Conservation (phyloP, 2,797 vertebrate species). For the Hephaestus fuliginosus region DNA sequence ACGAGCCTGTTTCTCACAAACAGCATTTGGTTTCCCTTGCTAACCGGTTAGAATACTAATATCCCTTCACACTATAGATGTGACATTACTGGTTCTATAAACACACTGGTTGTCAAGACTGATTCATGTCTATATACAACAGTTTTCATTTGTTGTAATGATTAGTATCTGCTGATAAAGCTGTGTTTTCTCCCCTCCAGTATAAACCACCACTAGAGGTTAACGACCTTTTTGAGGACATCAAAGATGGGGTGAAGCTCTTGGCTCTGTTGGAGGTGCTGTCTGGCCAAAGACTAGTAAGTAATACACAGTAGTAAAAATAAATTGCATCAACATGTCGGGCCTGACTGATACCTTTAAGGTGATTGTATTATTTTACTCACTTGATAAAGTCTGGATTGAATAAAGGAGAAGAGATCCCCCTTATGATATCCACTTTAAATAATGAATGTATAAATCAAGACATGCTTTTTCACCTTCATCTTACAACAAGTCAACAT, state of each 20-base stretch:
- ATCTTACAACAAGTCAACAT: slow-evolving; percentile 4
- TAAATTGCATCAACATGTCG: not conserved
- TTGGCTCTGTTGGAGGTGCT: slow-evolving; percentile 96
- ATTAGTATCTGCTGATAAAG: slow-evolving; percentile 21
- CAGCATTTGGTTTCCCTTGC: slow-evolving; percentile 57
- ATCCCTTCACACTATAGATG: slow-evolving; percentile 7
- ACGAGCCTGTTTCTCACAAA: slow-evolving; percentile 78
- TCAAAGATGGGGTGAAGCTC: slow-evolving; percentile 97
- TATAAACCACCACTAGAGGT: slow-evolving; percentile 92
- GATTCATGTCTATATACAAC: not conserved
- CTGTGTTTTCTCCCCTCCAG: slow-evolving; percentile 76
- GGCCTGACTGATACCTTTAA: not conserved
- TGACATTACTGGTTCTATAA: not conserved
- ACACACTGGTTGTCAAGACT: not conserved
- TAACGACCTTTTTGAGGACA: slow-evolving; percentile 97
- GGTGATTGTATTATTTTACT: not conserved
- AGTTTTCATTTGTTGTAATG: not conserved
- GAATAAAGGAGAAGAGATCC: not conserved
- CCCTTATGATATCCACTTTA: not conserved
- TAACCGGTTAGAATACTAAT: slow-evolving; percentile 50
- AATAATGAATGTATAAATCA: slow-evolving; percentile 15
- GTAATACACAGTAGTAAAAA: slow-evolving; percentile 48
- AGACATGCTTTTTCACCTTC: not conserved
- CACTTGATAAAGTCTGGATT: slow-evolving; percentile 10
- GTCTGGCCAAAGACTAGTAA: slow-evolving; percentile 97